Evolutionary conservation across 2,888 invertebrate species (phyloP).

Genomic region (Syrista parreyssii): DNA sequence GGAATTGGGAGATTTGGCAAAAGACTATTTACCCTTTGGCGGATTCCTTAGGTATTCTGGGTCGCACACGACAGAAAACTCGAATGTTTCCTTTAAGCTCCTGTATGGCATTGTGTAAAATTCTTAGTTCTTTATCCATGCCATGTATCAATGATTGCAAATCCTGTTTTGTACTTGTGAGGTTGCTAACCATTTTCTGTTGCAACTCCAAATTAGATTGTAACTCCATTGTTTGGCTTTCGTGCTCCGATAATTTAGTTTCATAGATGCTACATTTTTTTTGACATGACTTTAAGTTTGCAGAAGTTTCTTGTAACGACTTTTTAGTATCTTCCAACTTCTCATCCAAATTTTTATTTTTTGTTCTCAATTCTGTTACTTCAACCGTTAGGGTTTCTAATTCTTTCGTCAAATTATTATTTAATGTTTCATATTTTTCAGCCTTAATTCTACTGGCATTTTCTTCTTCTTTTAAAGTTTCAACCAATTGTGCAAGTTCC

Average conservation of each 20-base stretch:
- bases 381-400: conserved; percentile 70
- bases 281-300: conserved; percentile 63
- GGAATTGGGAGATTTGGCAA: not conserved
- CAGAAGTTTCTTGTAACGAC: conserved; percentile 52
- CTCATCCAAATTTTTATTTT: conserved; percentile 39
- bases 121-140: conserved; percentile 70
- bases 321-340: conserved; percentile 66
- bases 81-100: conserved; percentile 84
- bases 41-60: conserved; percentile 73
- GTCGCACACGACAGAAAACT: conserved; percentile 83
- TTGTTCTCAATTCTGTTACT: conserved; percentile 68
- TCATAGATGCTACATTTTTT: conserved; percentile 68
- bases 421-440: conserved; percentile 40
- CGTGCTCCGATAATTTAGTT: conserved; percentile 32
- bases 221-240: conserved; percentile 45
- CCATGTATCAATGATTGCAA: conserved; percentile 68
- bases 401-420: conserved; percentile 71
- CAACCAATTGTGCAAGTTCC: conserved; percentile 38
- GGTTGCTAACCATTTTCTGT: conserved; percentile 27
- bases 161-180: conserved; percentile 63
- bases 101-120: conserved; percentile 78
- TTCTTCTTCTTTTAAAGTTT: conserved; percentile 38
- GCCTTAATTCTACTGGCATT: conserved; percentile 35
- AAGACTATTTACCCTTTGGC: conserved; percentile 61
- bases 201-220: conserved; percentile 48